Percentiles rank a stretch among this genome's conserved stretches.
Evolutionary conservation across 1,140 invertebrate species (phyloP).

Genomic region (Parasteatoda tepidariorum): DNA sequence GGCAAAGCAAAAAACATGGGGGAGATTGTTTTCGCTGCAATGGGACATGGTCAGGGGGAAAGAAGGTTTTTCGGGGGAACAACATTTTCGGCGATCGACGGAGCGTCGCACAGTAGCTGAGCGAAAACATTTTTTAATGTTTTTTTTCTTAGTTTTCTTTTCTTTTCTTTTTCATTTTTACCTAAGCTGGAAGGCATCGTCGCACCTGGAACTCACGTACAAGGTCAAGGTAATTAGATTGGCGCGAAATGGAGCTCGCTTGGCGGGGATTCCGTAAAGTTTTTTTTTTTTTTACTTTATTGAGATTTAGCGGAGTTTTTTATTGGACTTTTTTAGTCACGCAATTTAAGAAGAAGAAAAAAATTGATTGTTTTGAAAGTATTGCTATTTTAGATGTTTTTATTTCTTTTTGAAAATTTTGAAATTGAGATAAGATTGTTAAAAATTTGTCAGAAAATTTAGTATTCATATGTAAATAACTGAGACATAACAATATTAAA

Average conservation of each 20-base stretch:
- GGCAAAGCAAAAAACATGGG: not conserved
- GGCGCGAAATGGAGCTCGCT: conserved; percentile 1
- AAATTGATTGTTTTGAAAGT: too few species aligned
- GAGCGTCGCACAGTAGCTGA: conserved; percentile 48
- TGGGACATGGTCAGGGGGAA: not conserved
- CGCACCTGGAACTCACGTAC: conserved; percentile 43
- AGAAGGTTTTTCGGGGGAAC: conserved; percentile 4
- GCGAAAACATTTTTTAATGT: not conserved
- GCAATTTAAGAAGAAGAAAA: too few species aligned
- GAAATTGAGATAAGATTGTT: too few species aligned
- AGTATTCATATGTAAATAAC: too few species aligned
- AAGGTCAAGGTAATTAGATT: conserved; percentile 53
- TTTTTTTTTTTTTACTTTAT: not conserved
- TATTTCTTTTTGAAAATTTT: too few species aligned
- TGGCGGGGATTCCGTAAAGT: not conserved
- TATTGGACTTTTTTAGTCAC: not conserved
- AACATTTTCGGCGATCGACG: not conserved
- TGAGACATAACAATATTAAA: too few species aligned
- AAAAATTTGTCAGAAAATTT: too few species aligned
- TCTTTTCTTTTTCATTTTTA: conserved; percentile 1
- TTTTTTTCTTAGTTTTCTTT: conserved; percentile 1
- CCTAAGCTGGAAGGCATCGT: conserved; percentile 8
- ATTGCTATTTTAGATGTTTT: too few species aligned
- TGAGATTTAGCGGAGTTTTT: not conserved
- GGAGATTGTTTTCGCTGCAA: not conserved